Evolutionary conservation across 2,888 invertebrate genomes (phyloP), one percentile per base, ranked within the genome.

Genomic region (Pollenia labialis): DNA sequence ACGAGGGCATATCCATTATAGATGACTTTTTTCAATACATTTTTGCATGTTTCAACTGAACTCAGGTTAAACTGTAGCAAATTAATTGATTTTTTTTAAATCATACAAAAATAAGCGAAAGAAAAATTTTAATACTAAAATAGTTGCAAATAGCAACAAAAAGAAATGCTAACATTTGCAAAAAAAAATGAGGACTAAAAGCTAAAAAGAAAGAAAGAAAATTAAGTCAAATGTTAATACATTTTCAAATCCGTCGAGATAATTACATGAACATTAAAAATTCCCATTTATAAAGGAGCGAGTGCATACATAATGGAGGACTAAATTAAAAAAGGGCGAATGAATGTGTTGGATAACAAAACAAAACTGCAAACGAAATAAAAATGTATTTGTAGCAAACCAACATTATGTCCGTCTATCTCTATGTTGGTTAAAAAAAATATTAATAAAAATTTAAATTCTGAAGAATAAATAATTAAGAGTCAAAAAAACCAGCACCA

Each of bases 221-320:
- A 64, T 54, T 69, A 81, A 82, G 82, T 82, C 64, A 80, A 87
- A 81, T 81, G 80, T 84, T 84, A 87, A 84, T 81, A 81, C 72
- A 81, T 81, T 81, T 81, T 62, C n/a, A 84, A 81, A 54, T 76
- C 84, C 79, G 40, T 46, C 46, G 79, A 80, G 79, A 85, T 80
- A 85, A 80, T 81, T 85, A 81, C 74, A 56, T 54, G 81, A 81
- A 84, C 84, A 87, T 87, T 87, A 81, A 87, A 87, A 81, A 87
- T 87, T 87, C 87, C 48, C 81, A 81, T 81, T 85, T 76, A 77
- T 46, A 84, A 77, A 48, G 54, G 7, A 80, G 56, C 68, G 11
- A 60, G 44, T 16, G 32, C 58, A 60, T 56, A 32, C 68, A 82
- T 69, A 82, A 52, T 46, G 62, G 44, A 1, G n/a, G 56, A 50